These are phyloP conservation scores for Sarcoramphus papa DNA, from an alignment of 2,797 vertebrate genomes.

Conservation along the genomic window DNA sequence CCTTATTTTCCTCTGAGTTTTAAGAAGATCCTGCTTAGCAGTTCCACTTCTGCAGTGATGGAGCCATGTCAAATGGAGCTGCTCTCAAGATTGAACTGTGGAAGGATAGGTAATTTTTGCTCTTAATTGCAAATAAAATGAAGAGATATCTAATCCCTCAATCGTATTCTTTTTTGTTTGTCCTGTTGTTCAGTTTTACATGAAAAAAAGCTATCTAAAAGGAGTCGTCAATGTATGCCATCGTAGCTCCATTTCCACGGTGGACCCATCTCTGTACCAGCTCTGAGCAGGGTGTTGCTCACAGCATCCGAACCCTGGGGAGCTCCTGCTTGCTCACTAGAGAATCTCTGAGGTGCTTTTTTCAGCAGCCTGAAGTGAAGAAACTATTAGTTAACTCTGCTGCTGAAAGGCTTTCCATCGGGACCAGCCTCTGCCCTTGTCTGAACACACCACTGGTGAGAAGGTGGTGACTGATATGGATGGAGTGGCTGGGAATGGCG, in stretches of 20 bases:
- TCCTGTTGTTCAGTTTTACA: background rate
- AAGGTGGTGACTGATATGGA: background rate
- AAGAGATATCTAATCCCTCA: background rate
- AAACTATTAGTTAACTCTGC: background rate
- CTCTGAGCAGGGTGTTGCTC: background rate
- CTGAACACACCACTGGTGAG: background rate
- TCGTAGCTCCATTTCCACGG: background rate
- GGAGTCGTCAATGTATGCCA: background rate
- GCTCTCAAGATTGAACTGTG: background rate
- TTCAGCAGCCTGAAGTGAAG: background rate
- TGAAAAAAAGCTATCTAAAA: background rate
- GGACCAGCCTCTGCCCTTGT: background rate
- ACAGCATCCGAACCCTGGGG: background rate
- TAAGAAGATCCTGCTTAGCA: background rate
- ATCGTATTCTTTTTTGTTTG: background rate
- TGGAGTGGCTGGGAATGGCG: accelerated
- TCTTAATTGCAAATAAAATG: background rate
- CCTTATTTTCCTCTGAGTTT: constrained; percentile 20
- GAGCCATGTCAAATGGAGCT: background rate
- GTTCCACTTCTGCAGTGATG: background rate
- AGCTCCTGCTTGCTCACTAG: background rate
- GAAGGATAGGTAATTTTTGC: background rate
- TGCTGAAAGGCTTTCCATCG: background rate
- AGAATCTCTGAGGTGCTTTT: background rate
- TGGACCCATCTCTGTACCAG: background rate